Evolutionary conservation across 2,888 invertebrate genomes (phyloP), one percentile per base, ranked within the genome.

Genomic region (Nemapogon koenigi): DNA sequence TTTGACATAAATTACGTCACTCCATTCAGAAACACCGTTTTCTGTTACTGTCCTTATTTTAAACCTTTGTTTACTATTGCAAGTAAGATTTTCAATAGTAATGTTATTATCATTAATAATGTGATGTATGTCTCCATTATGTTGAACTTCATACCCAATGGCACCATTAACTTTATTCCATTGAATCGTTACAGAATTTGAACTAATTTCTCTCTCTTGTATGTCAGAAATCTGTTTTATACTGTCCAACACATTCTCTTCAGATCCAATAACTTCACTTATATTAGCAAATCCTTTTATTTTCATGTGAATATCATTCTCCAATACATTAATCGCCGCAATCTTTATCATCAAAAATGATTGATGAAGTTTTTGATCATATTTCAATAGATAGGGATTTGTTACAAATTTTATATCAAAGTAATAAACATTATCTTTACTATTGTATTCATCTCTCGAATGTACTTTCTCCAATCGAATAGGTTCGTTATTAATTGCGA

Each of bases 141-240:
- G 62, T 47, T 72, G 68, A 19, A 76, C 62, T 56, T 76, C 76
- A 40, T 68, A 68, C 44, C 57, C 65, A 38, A 42, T 40, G 2
- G 52, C 60, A 7, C 51, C 41, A 35, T 52, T 41, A 8, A 50
- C 46, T 22, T 41, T 11, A 1, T 58, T 46, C 76, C 75, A 76
- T 16, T 52, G 43, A 19, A 75, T 37, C 17, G 50, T 50, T 3
- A 72, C 50, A 6, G 58, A 53, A 14, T 52, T 59, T 8, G 57
- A 39, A n/a, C 59, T 57, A 17, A 50, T 52, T 33, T 56, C 51
- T 18, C 52, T 47, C 14, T 57, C 48, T 18, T 31, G 13, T 19
- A 38, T 22, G 10, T 15, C 45, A 13, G 71, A 59, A 26, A 45
- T 47, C 2, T 71, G 68, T 7, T 49, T 40, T n/a, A 43, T 22